Percentiles rank a stretch among this genome's conserved stretches.
These are phyloP conservation scores for Squalus acanthias DNA, from an alignment of 2,797 vertebrate genomes.

Conservation along the genomic window DNA sequence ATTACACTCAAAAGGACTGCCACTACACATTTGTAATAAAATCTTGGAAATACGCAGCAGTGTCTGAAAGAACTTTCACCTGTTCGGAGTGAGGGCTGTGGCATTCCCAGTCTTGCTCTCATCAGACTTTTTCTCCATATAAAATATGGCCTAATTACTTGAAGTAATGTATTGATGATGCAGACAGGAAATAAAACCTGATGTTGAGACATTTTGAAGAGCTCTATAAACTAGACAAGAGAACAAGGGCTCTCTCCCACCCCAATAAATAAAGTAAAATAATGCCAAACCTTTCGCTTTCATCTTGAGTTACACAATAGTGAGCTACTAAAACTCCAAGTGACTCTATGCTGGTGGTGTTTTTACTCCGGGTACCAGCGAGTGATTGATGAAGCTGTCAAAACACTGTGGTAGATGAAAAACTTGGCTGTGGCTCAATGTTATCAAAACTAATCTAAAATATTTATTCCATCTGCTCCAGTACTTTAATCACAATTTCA, in stretches of 20 bases:
- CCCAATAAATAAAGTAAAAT: not conserved
- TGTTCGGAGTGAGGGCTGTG: not conserved
- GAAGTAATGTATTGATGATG: not conserved
- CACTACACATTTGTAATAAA: not conserved
- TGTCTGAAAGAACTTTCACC: not conserved
- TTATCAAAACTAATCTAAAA: conserved; percentile 68
- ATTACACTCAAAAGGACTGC: not conserved
- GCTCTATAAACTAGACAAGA: not conserved
- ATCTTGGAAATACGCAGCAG: not conserved
- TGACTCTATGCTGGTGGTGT: not conserved
- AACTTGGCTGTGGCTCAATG: conserved; percentile 61
- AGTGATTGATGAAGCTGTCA: conserved; percentile 64
- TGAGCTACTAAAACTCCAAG: not conserved
- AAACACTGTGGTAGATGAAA: conserved; percentile 57
- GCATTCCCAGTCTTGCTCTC: not conserved
- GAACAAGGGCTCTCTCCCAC: not conserved
- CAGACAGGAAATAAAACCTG: too few relatives aligned
- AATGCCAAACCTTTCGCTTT: not conserved
- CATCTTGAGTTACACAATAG: not conserved
- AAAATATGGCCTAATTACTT: not conserved
- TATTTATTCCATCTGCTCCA: conserved; percentile 69
- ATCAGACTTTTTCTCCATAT: not conserved
- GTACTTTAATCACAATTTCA: conserved; percentile 70
- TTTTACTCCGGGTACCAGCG: conserved; percentile 49
- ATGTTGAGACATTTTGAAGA: not conserved